Base-by-base conservation (phyloP, 2,113 vertebrate species). In the Columba janthina region DNA sequence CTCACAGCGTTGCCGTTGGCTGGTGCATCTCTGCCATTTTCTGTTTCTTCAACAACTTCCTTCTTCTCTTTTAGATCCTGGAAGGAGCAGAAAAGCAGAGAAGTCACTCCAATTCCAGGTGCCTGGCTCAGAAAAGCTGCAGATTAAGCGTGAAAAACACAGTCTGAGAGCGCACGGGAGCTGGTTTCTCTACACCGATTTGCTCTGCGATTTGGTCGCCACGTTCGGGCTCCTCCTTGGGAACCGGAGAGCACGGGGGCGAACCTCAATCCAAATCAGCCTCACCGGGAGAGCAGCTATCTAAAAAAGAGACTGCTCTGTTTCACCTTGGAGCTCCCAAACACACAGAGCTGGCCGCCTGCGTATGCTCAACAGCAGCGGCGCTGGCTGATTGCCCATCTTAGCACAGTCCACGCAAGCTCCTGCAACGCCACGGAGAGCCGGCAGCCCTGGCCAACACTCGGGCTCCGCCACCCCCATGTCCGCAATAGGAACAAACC, bases 61-160 rank as follows among this genome's bases (percentile, higher is more conserved):
- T 99, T 99, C 98, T 99, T 99, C 97, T 99, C 99, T 95, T 99
- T 99, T 96, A 99, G 98, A 89, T 99, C 99, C 99, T 99, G 70
- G 90, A 94, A 96, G 50, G 42, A 91, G 85, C 87, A 97, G 62
- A 92, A 61, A 92, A 93, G 75, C 84, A 80, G 17, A 94, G 56
- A 92, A 96, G 89, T 97, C 94, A 96, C 74, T 6, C 31, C 11
- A 1, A 93, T 74, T 80, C 90, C 92, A 93, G 78, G 11, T 80
- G 83, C 60, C 61, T 21, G 32, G 51, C 42, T 93, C 86, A 94
- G 24, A 84, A 66, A 95, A 90, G 86, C 48, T 85, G 89, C 62
- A 82, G 77, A 94, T 78, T 81, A 85, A 74, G 77, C 85, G 85
- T 69, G 74, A 84, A 92, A 91, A 92, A 81, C 44, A 73, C 14